Percentiles rank a stretch among this genome's conserved stretches.
phyloP scores from a whole-genome alignment of 2,888 invertebrate species.

The Macrophya annulata region DNA sequence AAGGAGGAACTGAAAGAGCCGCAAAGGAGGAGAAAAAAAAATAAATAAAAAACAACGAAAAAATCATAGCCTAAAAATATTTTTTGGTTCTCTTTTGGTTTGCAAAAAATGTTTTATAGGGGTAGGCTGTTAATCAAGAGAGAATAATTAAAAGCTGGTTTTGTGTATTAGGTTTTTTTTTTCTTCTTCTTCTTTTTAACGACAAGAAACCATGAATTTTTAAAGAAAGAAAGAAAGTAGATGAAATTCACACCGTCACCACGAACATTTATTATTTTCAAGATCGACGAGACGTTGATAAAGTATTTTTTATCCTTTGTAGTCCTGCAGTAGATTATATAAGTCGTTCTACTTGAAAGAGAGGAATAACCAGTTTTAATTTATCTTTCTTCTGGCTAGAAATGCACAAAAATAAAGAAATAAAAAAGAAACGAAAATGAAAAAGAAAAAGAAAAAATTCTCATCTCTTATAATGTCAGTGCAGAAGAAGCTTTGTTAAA shows the following conservation, averaged over 20 bases:
- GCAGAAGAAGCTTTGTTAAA: not conserved
- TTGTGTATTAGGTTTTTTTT: no score
- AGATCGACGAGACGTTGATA: constrained; percentile 56
- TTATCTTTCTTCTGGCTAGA: constrained; percentile 13
- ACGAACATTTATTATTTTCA: constrained; percentile 50
- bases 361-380: constrained; percentile 2
- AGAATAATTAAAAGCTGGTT: not conserved
- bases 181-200: not conserved
- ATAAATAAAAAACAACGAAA: no score
- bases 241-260: not conserved
- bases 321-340: not conserved
- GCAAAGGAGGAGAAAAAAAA: not conserved
- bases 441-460: not conserved
- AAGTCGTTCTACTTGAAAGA: not conserved
- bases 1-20: not conserved
- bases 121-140: not conserved
- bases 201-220: not conserved
- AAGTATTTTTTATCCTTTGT: constrained; percentile 31
- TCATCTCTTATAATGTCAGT: not conserved
- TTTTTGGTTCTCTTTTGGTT: not conserved
- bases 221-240: not conserved
- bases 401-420: not conserved
- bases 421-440: not conserved
- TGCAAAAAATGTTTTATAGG: not conserved
- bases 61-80: not conserved